Percentiles rank a stretch among this genome's conserved stretches.
These are phyloP conservation scores for Periophthalmodon schlosseri DNA, from an alignment of 2,113 vertebrate genomes.

Conservation along the genomic window DNA sequence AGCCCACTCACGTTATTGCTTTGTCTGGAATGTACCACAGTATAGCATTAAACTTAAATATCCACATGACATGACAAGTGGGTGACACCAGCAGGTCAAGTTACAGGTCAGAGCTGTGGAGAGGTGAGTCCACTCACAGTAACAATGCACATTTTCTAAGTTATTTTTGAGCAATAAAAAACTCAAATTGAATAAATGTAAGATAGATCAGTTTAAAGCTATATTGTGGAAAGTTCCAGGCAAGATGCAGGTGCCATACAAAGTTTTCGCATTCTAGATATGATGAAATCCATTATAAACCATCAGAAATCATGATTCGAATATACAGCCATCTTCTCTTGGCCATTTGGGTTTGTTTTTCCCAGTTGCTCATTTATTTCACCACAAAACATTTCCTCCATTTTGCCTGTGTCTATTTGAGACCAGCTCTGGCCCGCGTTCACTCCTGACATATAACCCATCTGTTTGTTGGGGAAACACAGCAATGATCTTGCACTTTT, in stretches of 20 bases:
- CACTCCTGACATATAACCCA: not conserved
- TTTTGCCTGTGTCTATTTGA: not conserved
- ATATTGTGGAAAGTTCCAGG: not conserved
- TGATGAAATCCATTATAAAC: not conserved
- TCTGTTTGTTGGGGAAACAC: constrained; percentile 2
- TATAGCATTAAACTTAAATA: too few species aligned
- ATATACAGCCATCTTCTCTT: not conserved
- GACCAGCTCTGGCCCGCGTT: not conserved
- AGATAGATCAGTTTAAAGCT: too few species aligned
- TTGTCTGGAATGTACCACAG: too few species aligned
- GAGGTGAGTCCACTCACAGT: too few species aligned
- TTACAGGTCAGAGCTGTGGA: too few species aligned
- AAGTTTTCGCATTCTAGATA: not conserved
- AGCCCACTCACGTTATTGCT: too few species aligned
- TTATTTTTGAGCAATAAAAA: too few species aligned
- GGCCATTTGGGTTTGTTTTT: not conserved
- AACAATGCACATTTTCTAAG: too few species aligned
- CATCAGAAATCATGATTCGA: not conserved
- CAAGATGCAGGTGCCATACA: not conserved
- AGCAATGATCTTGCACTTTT: not conserved
- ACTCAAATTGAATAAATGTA: too few species aligned
- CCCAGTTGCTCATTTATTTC: not conserved
- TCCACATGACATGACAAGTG: too few species aligned
- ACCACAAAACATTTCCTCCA: not conserved
- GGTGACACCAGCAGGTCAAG: too few species aligned